Conservation (phyloP, 2,888 invertebrate genomes). For the Zeuzera pyrina region DNA sequence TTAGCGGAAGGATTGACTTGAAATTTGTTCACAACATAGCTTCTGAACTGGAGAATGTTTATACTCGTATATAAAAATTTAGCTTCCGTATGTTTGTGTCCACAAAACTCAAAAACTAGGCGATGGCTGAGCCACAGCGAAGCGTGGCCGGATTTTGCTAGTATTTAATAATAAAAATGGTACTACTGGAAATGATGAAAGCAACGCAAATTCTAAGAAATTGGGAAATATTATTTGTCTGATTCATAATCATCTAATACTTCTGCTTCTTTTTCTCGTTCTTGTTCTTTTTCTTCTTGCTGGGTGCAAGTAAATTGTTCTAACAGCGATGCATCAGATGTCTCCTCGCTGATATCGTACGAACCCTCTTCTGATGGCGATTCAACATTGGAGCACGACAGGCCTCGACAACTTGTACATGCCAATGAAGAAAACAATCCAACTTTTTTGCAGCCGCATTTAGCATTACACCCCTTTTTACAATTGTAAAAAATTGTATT, state of each 20-base stretch:
- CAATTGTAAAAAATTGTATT: no score
- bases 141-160: no score
- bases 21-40: no score
- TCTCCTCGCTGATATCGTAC: constrained; percentile 1
- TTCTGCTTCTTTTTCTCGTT: neutral
- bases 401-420: neutral
- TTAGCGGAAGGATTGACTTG: no score
- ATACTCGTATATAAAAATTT: no score
- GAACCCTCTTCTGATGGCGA: neutral
- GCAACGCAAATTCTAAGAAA: no score
- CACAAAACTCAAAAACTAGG: no score
- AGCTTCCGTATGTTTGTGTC: no score
- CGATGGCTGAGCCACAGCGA: no score
- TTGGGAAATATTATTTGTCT: neutral
- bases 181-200: no score
- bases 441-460: neutral
- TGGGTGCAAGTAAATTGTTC: neutral
- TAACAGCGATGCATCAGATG: constrained; percentile 1
- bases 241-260: neutral
- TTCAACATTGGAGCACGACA: constrained; percentile 1
- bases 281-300: constrained; percentile 1
- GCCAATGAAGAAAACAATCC: neutral
- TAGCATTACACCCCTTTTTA: constrained; percentile 1
- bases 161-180: no score
- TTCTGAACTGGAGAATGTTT: no score